A percentile compares a stretch with the other conserved stretches of the same genome.
phyloP scores from a whole-genome alignment of 2,113 vertebrate genomes.

The Natator depressus region DNA sequence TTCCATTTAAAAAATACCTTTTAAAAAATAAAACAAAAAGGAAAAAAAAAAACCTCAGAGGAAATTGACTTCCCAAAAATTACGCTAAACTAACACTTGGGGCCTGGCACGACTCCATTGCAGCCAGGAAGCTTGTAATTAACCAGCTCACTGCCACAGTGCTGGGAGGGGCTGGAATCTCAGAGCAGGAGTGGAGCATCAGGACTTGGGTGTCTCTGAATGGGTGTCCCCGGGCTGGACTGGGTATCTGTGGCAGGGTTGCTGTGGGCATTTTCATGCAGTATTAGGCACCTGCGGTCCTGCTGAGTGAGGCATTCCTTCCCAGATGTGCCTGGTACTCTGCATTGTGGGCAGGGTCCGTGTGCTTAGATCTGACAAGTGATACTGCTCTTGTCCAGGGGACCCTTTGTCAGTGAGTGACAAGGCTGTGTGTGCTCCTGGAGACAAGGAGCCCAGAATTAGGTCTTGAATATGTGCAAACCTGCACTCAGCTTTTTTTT shows the following conservation, averaged over 20 bases:
- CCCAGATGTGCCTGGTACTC: not conserved
- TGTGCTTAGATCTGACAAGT: not conserved
- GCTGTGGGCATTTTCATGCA: not conserved
- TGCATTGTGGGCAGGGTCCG: not conserved
- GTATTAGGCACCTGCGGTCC: accelerated
- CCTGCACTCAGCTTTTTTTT: not conserved
- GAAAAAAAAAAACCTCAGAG: slow-evolving; percentile 69
- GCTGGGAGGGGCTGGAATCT: accelerated
- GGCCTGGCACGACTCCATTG: slow-evolving; percentile 78
- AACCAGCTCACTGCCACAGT: slow-evolving; percentile 61
- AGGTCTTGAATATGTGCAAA: not conserved
- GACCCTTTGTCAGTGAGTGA: not conserved
- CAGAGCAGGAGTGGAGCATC: accelerated
- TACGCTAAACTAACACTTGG: slow-evolving; percentile 80
- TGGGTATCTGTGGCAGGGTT: not conserved
- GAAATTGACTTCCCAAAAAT: slow-evolving; percentile 85
- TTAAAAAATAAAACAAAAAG: slow-evolving; percentile 40
- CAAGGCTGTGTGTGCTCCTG: not conserved
- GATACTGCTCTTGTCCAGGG: not conserved
- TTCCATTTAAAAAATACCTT: slow-evolving; percentile 74
- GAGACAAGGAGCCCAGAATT: not conserved
- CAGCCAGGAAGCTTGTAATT: slow-evolving; percentile 80
- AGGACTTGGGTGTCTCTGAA: not conserved
- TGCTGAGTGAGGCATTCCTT: not conserved
- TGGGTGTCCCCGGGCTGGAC: not conserved